Conservation (phyloP, 1,140 invertebrate species). For the Atta colombica region DNA sequence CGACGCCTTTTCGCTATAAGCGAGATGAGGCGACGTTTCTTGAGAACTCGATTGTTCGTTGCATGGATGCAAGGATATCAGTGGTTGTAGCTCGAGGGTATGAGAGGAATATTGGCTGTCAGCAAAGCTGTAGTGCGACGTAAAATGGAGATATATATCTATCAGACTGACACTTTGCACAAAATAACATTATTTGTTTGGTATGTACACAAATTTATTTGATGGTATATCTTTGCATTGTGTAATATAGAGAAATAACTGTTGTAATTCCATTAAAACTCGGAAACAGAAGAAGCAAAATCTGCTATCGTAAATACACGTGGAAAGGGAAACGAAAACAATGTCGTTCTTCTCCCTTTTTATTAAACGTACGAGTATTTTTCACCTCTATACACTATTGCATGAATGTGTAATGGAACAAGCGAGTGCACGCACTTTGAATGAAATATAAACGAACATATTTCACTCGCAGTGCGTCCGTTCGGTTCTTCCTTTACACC, state of each 20-base stretch:
- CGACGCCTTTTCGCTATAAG: neutral
- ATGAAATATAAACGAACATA: constrained; percentile 64
- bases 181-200: neutral
- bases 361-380: constrained; percentile 33
- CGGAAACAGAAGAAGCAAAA: neutral
- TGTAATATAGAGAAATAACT: neutral
- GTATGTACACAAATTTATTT: neutral
- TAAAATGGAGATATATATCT: constrained; percentile 6
- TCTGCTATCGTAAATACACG: constrained; percentile 20
- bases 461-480: constrained; percentile 57
- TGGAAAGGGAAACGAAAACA: constrained; percentile 24
- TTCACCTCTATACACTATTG: constrained; percentile 32
- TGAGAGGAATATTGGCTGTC: constrained; percentile 36
- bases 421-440: constrained; percentile 58
- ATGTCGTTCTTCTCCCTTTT: constrained; percentile 27
- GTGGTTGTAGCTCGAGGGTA: neutral
- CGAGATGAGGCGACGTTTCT: constrained; percentile 26
- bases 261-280: constrained; percentile 26
- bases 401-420: constrained; percentile 61
- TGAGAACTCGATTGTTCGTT: constrained; percentile 44
- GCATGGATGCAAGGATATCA: constrained; percentile 24
- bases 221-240: neutral
- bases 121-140: constrained; percentile 2
- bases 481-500: constrained; percentile 56
- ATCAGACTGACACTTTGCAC: neutral